Conservation (phyloP, 2,113 vertebrate genomes). For the Mastomys coucha region DNA sequence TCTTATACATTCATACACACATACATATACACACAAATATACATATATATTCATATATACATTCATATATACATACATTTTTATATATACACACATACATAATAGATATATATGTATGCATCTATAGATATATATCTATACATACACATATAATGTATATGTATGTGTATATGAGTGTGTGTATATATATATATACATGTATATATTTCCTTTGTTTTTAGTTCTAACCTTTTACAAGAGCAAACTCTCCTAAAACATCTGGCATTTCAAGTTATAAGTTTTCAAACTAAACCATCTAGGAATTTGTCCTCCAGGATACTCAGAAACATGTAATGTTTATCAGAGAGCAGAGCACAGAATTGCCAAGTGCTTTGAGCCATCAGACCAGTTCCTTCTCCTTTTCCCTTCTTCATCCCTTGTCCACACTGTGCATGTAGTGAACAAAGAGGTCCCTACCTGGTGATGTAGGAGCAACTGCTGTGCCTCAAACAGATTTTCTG, state of each 20-base stretch:
- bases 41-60: neutral
- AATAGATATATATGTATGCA: too few relatives aligned
- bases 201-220: slow-evolving; percentile 3
- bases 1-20: neutral
- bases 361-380: neutral
- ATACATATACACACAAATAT: neutral
- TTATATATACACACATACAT: neutral
- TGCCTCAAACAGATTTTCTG: slow-evolving; percentile 92
- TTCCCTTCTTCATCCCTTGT: fast-evolving
- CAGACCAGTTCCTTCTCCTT: neutral
- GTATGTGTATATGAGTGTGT: too few relatives aligned
- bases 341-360: neutral
- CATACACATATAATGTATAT: neutral
- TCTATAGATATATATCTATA: too few relatives aligned
- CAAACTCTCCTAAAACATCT: neutral
- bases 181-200: neutral
- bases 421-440: fast-evolving
- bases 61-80: neutral
- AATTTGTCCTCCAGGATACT: neutral
- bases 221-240: neutral
- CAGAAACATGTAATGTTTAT: slow-evolving; percentile 39
- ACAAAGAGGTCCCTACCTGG: slow-evolving; percentile 88
- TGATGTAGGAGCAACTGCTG: slow-evolving; percentile 93
- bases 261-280: neutral
- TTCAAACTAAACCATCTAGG: neutral